phyloP scores from a whole-genome alignment of 2,888 invertebrate genomes.

The Gonocerus acuteangulatus region DNA sequence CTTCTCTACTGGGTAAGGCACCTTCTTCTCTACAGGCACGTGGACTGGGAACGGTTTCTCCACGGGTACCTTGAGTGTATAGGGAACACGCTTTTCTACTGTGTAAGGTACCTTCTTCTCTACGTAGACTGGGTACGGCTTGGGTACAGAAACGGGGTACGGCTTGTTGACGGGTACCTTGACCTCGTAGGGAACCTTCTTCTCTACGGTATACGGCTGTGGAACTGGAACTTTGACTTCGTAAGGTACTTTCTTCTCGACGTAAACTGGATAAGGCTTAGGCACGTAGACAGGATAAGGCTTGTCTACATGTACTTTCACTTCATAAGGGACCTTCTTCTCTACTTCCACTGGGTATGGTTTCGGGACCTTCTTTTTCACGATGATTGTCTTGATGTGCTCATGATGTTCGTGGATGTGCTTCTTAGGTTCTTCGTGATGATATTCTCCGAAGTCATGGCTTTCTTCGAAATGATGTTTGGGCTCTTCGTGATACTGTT shows the following conservation, averaged over 20 bases:
- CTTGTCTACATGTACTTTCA: conserved; percentile 49
- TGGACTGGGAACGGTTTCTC: conserved; percentile 33
- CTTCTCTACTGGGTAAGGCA: conserved; percentile 17
- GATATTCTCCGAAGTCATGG: background rate
- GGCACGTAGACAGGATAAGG: conserved; percentile 44
- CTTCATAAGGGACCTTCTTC: conserved; percentile 60
- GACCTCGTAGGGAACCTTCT: conserved; percentile 32
- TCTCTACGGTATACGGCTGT: conserved; percentile 48
- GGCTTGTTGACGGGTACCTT: conserved; percentile 38
- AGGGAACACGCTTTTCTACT: conserved; percentile 32
- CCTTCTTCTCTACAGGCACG: conserved; percentile 26
- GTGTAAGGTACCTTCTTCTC: conserved; percentile 64
- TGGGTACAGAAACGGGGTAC: conserved; percentile 49
- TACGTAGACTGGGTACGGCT: conserved; percentile 66
- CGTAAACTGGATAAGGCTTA: conserved; percentile 65
- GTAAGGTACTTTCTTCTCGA: conserved; percentile 57
- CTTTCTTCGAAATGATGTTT: background rate
- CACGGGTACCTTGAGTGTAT: conserved; percentile 37
- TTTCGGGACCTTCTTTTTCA: conserved; percentile 64
- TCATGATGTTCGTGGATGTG: conserved; percentile 40
- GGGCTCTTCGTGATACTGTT: background rate
- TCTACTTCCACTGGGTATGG: conserved; percentile 54
- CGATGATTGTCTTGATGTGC: conserved; percentile 65
- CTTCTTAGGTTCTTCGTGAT: conserved; percentile 15
- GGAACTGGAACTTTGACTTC: conserved; percentile 34